Conservation (phyloP, 1,140 invertebrate genomes). For the Cotesia vestalis region DNA sequence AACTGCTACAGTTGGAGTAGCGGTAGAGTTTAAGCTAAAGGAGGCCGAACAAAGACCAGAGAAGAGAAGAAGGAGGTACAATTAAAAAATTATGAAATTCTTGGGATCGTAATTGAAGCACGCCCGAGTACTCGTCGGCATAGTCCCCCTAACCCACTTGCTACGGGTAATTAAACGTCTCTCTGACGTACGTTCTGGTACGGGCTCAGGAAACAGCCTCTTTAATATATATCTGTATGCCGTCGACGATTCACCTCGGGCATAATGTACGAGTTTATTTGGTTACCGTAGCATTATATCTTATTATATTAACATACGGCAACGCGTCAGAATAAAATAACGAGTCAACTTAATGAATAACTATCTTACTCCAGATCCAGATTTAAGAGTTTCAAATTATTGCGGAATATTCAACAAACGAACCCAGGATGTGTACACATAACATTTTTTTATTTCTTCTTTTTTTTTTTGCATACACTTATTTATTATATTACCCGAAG, state of each 20-base stretch:
- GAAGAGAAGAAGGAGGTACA: conserved; percentile 23
- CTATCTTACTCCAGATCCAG: neutral
- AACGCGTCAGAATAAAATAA: neutral
- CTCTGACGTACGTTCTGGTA: conserved; percentile 5
- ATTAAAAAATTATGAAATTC: conserved; percentile 44
- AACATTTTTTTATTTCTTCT: too few relatives aligned
- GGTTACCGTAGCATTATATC: neutral
- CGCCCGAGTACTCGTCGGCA: neutral
- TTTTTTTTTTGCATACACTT: too few relatives aligned
- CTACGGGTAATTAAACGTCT: conserved; percentile 39
- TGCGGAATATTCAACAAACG: neutral
- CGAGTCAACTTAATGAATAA: neutral
- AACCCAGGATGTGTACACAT: neutral
- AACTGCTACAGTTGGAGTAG: neutral
- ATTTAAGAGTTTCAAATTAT: neutral
- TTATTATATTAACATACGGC: neutral
- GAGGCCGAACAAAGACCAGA: conserved; percentile 22
- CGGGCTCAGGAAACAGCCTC: neutral
- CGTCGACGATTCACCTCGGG: conserved; percentile 13
- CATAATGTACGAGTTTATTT: conserved; percentile 1
- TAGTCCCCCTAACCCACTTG: conserved; percentile 42
- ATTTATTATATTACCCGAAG: conserved; percentile 3
- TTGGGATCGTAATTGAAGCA: conserved; percentile 25
- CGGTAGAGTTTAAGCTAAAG: conserved; percentile 8
- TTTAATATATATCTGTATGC: neutral